phyloP scores from a whole-genome alignment of 2,797 vertebrate species.

The Hirundo rustica region DNA sequence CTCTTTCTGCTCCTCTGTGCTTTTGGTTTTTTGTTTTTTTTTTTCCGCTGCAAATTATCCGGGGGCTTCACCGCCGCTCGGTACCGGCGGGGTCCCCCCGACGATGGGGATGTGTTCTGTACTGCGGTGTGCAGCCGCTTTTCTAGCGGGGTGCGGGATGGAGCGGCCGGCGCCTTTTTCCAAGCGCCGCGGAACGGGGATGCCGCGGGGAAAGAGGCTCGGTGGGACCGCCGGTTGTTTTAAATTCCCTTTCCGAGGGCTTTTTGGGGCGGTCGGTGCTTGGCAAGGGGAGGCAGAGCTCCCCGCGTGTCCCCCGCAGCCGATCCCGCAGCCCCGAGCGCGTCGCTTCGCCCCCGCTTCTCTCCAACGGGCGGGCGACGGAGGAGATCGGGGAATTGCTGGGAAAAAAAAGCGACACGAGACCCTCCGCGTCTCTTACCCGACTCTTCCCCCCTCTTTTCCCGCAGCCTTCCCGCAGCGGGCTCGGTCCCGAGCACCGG shows the following conservation, averaged over 20 bases:
- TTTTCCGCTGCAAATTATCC: neutral
- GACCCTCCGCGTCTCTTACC: neutral
- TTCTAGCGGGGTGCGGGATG: neutral
- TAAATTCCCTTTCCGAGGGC: accelerated
- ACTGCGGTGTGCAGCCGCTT: no score
- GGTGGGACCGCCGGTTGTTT: neutral
- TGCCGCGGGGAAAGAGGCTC: neutral
- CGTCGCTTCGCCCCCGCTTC: neutral
- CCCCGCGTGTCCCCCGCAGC: neutral
- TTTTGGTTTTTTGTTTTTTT: neutral
- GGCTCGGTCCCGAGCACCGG: neutral
- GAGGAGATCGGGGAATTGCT: neutral
- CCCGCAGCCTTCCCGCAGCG: neutral
- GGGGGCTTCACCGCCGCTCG: neutral
- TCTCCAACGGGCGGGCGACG: neutral
- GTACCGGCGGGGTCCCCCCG: neutral
- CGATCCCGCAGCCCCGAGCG: neutral
- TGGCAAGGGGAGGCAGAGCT: accelerated
- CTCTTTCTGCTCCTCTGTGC: no score
- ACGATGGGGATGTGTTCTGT: neutral
- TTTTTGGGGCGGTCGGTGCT: neutral
- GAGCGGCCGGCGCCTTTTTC: no score
- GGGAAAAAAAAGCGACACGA: neutral
- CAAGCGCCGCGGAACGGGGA: neutral
- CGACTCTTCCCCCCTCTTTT: neutral